phyloP scores from a whole-genome alignment of 2,797 vertebrate genomes.

The Cichlasoma orientale region DNA sequence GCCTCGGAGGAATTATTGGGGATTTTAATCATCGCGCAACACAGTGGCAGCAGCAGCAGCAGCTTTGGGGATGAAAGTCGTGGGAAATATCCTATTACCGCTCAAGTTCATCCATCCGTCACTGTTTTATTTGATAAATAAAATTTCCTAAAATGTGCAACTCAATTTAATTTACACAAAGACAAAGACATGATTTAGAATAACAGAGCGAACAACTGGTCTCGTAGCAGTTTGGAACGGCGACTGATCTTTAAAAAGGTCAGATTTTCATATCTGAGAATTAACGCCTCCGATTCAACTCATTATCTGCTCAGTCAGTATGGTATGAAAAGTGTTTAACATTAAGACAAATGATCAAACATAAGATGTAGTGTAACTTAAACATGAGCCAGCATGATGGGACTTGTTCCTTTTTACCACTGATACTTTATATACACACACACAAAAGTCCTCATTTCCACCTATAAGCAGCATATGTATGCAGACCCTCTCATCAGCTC shows the following conservation, averaged over 20 bases:
- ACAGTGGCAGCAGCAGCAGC: not conserved
- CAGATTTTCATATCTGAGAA: slow-evolving; percentile 20
- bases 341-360: slow-evolving; percentile 13
- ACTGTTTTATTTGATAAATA: slow-evolving; percentile 1
- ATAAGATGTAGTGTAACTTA: not conserved
- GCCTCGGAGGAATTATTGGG: slow-evolving; percentile 50
- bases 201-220: not conserved
- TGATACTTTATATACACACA: slow-evolving; percentile 33
- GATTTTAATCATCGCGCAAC: slow-evolving; percentile 45
- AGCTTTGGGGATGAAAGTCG: slow-evolving; percentile 25
- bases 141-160: slow-evolving; percentile 20
- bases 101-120: not conserved
- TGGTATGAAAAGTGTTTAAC: slow-evolving; percentile 6
- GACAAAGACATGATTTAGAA: not conserved
- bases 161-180: not conserved
- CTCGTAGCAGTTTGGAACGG: slow-evolving; percentile 11
- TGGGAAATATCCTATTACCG: not conserved
- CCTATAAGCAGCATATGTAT: slow-evolving; percentile 50
- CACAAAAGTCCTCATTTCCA: slow-evolving; percentile 26
- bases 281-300: not conserved
- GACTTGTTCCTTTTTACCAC: slow-evolving; percentile 7
- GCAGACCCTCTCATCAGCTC: slow-evolving; percentile 12
- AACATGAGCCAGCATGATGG: slow-evolving; percentile 27
- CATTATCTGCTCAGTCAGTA: not conserved
- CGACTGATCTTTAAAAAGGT: slow-evolving; percentile 4